Percentiles rank a stretch among this genome's conserved stretches.
phyloP scores from a whole-genome alignment of 92 coral and sea anemone genomes.

The Bergia puertoricense region DNA sequence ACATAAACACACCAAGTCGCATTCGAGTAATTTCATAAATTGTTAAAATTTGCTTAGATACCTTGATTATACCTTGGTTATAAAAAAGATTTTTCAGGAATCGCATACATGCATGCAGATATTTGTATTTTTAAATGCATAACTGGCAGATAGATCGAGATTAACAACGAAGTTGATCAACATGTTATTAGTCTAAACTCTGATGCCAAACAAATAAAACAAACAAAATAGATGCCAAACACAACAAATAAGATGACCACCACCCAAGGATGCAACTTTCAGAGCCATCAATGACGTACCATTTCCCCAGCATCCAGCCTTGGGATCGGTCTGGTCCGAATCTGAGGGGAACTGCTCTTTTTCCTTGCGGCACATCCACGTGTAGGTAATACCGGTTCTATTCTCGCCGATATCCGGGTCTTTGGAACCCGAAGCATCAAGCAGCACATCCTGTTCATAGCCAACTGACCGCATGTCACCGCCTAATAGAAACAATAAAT shows the following conservation, averaged over 20 bases:
- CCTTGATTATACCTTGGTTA: no score
- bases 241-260: no score
- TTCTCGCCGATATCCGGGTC: constrained; percentile 82
- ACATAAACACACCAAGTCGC: no score
- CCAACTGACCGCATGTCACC: constrained; percentile 81
- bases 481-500: constrained; percentile 51
- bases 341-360: constrained; percentile 59
- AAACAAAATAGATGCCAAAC: neutral
- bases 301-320: constrained; percentile 84
- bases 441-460: constrained; percentile 60
- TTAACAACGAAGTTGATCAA: no score
- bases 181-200: no score
- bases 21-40: no score
- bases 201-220: no score
- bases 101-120: no score
- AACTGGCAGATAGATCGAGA: no score
- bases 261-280: neutral
- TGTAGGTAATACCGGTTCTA: constrained; percentile 64
- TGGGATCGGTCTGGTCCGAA: constrained; percentile 47
- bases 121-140: no score
- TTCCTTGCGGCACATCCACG: constrained; percentile 80
- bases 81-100: no score
- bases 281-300: constrained; percentile 34
- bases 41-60: no score
- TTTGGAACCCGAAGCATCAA: constrained; percentile 81